Percentiles rank a stretch among this genome's conserved stretches.
These are phyloP conservation scores for Alviniconcha strummeri DNA, from an alignment of 2,888 invertebrate genomes.

Conservation along the genomic window DNA sequence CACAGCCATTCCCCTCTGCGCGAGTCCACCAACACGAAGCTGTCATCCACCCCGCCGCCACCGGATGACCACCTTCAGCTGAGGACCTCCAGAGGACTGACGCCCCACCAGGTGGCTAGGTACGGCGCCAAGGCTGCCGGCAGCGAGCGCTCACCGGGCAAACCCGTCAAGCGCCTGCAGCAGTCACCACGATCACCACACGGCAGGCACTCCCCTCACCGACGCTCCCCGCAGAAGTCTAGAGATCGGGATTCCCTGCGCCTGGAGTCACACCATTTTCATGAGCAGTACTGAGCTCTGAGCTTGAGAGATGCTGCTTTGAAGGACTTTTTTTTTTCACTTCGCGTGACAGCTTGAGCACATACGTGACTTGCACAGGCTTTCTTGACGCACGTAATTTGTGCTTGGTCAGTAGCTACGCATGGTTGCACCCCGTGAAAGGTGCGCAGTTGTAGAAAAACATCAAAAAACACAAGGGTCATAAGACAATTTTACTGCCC, in stretches of 20 bases:
- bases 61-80: slow-evolving; percentile 34
- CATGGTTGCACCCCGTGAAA: too few relatives aligned
- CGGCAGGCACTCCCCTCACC: slow-evolving; percentile 31
- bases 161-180: slow-evolving; percentile 62
- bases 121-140: slow-evolving; percentile 34
- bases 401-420: too few relatives aligned
- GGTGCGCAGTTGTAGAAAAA: too few relatives aligned
- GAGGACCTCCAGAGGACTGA: slow-evolving; percentile 55
- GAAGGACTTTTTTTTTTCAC: too few relatives aligned
- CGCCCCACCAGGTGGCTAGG: slow-evolving; percentile 51
- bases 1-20: slow-evolving; percentile 26
- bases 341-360: too few relatives aligned
- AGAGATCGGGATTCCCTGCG: neutral
- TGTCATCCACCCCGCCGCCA: neutral
- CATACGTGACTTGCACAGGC: too few relatives aligned
- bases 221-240: slow-evolving; percentile 11
- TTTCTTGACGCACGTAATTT: too few relatives aligned
- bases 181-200: slow-evolving; percentile 51
- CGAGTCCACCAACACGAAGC: slow-evolving; percentile 36
- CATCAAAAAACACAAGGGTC: too few relatives aligned
- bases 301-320: too few relatives aligned
- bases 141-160: slow-evolving; percentile 55
- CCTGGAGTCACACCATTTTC: slow-evolving; percentile 6
- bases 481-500: too few relatives aligned
- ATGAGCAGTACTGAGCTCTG: slow-evolving; percentile 70